These are phyloP conservation scores for Colletes gigas DNA, from an alignment of 1,140 invertebrate species.

Conservation along the genomic window DNA sequence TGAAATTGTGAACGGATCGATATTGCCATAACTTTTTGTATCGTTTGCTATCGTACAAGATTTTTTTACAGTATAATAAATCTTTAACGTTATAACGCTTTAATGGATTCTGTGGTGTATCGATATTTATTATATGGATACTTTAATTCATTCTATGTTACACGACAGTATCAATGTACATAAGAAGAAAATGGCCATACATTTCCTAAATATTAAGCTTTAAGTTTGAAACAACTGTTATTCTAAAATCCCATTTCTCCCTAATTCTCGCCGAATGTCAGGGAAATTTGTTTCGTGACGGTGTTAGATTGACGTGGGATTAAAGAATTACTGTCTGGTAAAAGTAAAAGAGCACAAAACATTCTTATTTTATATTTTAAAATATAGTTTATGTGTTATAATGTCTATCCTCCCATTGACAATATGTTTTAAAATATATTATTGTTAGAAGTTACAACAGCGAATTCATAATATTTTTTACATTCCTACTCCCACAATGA, in stretches of 20 bases:
- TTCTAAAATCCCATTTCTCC: slow-evolving; percentile 42
- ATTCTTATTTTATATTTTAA: slow-evolving; percentile 70
- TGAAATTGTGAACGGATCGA: background rate
- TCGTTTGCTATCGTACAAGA: no score
- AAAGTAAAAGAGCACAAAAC: slow-evolving; percentile 24
- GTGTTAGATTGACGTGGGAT: slow-evolving; percentile 10
- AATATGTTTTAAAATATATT: slow-evolving; percentile 79
- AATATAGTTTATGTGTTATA: slow-evolving; percentile 78
- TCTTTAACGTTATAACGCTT: slow-evolving; percentile 24
- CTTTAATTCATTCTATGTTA: slow-evolving; percentile 50
- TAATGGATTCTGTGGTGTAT: slow-evolving; percentile 31
- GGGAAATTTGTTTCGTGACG: background rate
- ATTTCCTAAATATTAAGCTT: slow-evolving; percentile 48
- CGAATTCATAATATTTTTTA: slow-evolving; percentile 1
- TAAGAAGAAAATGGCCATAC: slow-evolving; percentile 36
- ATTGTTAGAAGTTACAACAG: slow-evolving; percentile 75
- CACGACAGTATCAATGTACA: slow-evolving; percentile 43
- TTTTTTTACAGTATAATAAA: background rate
- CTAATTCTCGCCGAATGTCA: background rate
- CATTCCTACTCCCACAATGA: background rate
- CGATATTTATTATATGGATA: background rate
- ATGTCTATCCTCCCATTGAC: slow-evolving; percentile 77
- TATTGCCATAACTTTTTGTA: background rate
- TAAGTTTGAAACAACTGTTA: slow-evolving; percentile 44
- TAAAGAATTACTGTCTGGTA: slow-evolving; percentile 40